Evolutionary conservation across 2,797 vertebrate genomes (phyloP).

Genomic region (Octomys mimax): DNA sequence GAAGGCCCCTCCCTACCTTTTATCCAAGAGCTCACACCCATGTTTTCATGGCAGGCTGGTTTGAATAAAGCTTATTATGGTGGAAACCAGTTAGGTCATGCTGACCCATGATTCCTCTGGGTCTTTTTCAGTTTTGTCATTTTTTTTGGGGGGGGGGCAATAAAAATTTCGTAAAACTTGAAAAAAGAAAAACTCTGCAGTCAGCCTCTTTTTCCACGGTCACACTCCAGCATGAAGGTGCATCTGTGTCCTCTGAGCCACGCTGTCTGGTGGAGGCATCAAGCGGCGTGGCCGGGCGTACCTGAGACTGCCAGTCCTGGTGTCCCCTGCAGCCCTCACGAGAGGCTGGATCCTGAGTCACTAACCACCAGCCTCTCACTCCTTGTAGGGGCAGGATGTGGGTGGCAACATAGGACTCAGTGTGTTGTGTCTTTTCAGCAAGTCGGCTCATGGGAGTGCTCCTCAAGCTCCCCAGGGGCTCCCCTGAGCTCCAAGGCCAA

Average conservation of each 20-base stretch:
- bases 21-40: neutral
- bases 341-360: no score
- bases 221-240: neutral
- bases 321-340: neutral
- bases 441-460: neutral
- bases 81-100: neutral
- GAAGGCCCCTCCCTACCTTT: neutral
- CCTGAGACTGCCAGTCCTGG: neutral
- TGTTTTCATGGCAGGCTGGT: neutral
- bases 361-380: neutral
- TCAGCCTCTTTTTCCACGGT: neutral
- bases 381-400: neutral
- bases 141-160: neutral
- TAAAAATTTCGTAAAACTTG: neutral
- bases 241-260: neutral
- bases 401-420: neutral
- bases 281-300: neutral
- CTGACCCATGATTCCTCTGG: neutral
- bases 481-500: neutral
- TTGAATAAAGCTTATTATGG: neutral
- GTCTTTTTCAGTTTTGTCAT: neutral
- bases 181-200: neutral
- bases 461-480: neutral
- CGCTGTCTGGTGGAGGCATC: accelerated
- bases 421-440: neutral